Conservation (phyloP, 2,888 invertebrate species). For the Salpingus planirostris region DNA sequence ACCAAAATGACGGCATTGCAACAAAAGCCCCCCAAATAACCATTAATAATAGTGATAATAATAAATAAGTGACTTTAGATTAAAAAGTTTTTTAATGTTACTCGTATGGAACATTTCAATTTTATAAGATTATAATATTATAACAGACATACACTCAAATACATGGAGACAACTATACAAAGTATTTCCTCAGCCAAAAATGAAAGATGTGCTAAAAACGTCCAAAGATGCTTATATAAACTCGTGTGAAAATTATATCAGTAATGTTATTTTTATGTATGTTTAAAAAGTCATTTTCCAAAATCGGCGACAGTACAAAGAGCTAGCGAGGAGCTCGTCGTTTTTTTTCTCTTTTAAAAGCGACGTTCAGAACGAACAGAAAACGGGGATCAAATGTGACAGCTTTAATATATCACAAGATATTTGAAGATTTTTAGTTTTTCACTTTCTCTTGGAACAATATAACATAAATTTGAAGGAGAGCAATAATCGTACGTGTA, state of each 20-base stretch:
- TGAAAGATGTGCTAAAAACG: constrained; percentile 15
- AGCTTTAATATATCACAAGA: constrained; percentile 28
- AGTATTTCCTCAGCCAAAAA: constrained; percentile 23
- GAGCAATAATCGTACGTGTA: constrained; percentile 13
- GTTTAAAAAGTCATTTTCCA: no score
- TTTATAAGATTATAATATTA: constrained; percentile 31
- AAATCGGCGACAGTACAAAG: no score
- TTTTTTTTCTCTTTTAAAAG: constrained; percentile 19
- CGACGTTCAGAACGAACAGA: constrained; percentile 24
- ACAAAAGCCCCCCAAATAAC: no score
- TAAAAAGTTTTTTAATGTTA: constrained; percentile 29
- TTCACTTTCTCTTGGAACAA: constrained; percentile 10
- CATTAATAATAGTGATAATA: no score
- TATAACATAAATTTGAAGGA: constrained; percentile 14
- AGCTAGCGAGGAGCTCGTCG: no score
- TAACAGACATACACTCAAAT: constrained; percentile 32
- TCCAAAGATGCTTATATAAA: constrained; percentile 6
- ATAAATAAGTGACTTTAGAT: constrained; percentile 14
- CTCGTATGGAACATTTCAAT: constrained; percentile 29
- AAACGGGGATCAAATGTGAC: no score
- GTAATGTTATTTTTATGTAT: no score
- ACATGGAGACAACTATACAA: constrained; percentile 31
- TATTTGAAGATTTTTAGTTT: constrained; percentile 22
- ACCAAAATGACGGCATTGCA: no score
- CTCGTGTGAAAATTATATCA: constrained; percentile 5